Base-by-base conservation (phyloP, 2,888 invertebrate species). In the Ceramica pisi region DNA sequence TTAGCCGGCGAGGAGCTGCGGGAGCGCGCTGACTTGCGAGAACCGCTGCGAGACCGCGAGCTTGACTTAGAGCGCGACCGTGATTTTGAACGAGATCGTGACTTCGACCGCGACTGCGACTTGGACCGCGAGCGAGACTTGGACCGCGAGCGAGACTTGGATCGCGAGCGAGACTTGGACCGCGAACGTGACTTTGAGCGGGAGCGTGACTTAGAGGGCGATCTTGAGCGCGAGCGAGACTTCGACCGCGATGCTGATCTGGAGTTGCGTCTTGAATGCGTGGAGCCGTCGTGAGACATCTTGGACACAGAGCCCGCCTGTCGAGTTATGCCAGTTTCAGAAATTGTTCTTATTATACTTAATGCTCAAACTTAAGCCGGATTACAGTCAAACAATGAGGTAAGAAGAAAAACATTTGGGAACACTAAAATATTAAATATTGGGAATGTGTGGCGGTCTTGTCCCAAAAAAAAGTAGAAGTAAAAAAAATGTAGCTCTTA, bases 221-320 rank as follows among this genome's bases (percentile, higher is more conserved):
- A 92, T 9, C 87, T 85, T 6, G 76, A 76, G 6, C 71, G 78
- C 10, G 79, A 80, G 6, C 73, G 64, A 8, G 81, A 81, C 56
- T 81, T 80, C 4, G 81, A 80, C 1, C 89, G 88, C 1, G 94
- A 93, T 21, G 87, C 88, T 3, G 85, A 86, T 46, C 88, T 88
- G 10, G 94, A 93, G 1, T 79, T 83, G 83, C 83, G 81, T n/a
- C 79, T 82, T 51, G 88, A 87, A 14, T 78, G 87, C 3, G 80
- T 80, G 0, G 94, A 93, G 3, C 94, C 92, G 26, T 91, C 92
- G 61, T 89, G 91, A 0, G 94, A 94, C 93, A 93, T 93, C 84
- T 91, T 93, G 3, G 93, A 88, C 6, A 88, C 90, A 0, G 94
- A 94, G 44, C 90, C 94, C 69, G 84, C 92, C 94, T 94, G 87